These are phyloP conservation scores for Sorex maritimensis DNA, from an alignment of 2,797 vertebrate genomes.

Conservation along the genomic window DNA sequence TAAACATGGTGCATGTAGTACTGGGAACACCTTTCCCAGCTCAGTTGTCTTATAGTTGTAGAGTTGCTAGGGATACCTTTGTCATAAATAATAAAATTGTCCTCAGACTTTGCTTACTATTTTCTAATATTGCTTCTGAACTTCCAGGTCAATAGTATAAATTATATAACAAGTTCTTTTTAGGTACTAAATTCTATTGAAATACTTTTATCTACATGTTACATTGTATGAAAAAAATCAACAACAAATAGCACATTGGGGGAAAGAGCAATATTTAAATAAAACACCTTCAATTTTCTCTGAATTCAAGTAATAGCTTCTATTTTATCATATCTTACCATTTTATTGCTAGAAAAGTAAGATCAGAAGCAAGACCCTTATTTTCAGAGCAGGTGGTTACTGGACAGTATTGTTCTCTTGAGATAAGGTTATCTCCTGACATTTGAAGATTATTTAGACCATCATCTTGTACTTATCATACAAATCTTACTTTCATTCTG, in stretches of 20 bases:
- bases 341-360: slow-evolving; percentile 57
- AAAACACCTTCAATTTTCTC: slow-evolving; percentile 78
- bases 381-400: background rate
- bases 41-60: slow-evolving; percentile 9
- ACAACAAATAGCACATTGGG: slow-evolving; percentile 50
- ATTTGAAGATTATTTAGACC: slow-evolving; percentile 12
- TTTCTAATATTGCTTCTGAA: slow-evolving; percentile 71
- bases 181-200: slow-evolving; percentile 68
- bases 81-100: slow-evolving; percentile 80
- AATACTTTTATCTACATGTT: slow-evolving; percentile 72
- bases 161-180: slow-evolving; percentile 75
- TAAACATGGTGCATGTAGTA: slow-evolving; percentile 59
- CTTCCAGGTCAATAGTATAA: slow-evolving; percentile 78
- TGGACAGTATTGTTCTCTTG: slow-evolving; percentile 67
- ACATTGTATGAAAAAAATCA: slow-evolving; percentile 58
- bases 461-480: slow-evolving; percentile 62
- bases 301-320: slow-evolving; percentile 63
- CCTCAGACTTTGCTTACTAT: slow-evolving; percentile 75
- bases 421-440: slow-evolving; percentile 22
- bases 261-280: slow-evolving; percentile 79
- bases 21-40: slow-evolving; percentile 48
- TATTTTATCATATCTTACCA: slow-evolving; percentile 76
- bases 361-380: slow-evolving; percentile 69
- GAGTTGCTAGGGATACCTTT: slow-evolving; percentile 58
- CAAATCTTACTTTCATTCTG: slow-evolving; percentile 78